These are phyloP conservation scores for Chrysemys picta DNA, from an alignment of 2,113 vertebrate species.

Conservation along the genomic window DNA sequence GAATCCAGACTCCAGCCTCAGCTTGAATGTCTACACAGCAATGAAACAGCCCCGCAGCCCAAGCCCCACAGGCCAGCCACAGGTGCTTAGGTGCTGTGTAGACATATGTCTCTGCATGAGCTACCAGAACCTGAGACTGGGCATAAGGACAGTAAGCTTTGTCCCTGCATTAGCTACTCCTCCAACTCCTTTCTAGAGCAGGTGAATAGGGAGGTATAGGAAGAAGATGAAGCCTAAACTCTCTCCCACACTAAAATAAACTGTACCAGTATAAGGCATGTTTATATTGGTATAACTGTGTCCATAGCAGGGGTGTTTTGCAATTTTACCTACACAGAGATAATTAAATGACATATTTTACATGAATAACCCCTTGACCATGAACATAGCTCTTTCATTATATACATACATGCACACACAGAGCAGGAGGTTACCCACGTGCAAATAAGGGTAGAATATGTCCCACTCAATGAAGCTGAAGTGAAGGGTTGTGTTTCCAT, in stretches of 20 bases:
- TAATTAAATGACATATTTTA: neutral
- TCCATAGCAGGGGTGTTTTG: neutral
- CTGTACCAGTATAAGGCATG: no score
- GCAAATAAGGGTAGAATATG: neutral
- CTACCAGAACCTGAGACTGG: neutral
- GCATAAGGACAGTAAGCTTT: neutral
- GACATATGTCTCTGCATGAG: neutral
- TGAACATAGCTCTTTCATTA: accelerated
- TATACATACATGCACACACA: accelerated
- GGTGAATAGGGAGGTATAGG: neutral
- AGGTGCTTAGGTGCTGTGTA: neutral
- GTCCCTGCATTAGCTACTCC: neutral
- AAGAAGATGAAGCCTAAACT: neutral
- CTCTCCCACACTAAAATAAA: neutral
- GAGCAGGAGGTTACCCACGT: neutral
- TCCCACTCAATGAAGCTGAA: neutral
- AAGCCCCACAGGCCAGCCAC: neutral
- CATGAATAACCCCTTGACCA: neutral
- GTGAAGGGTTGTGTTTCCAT: accelerated
- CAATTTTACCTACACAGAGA: neutral
- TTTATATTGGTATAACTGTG: neutral
- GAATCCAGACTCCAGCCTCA: no score
- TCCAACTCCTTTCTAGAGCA: neutral
- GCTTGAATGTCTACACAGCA: neutral
- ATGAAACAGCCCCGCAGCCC: neutral